A percentile compares a stretch with the other conserved stretches of the same genome.
These are phyloP conservation scores for Phasia obesa DNA, from an alignment of 2,888 invertebrate genomes.

Conservation along the genomic window DNA sequence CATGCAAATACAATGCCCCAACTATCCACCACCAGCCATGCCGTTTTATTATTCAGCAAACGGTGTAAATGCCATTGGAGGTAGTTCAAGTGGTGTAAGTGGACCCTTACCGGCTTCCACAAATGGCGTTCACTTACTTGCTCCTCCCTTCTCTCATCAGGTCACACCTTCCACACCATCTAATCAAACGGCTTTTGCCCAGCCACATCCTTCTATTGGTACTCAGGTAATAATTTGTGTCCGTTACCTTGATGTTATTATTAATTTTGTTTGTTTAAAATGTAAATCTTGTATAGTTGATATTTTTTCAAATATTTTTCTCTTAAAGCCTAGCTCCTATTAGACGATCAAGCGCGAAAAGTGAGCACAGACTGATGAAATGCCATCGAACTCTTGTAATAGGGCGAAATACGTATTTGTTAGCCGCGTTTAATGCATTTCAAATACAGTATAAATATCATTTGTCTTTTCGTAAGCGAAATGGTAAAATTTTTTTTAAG, in stretches of 20 bases:
- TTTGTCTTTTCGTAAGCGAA: no score
- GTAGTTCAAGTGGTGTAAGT: constrained; percentile 30
- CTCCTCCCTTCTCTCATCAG: constrained; percentile 48
- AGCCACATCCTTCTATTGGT: constrained; percentile 55
- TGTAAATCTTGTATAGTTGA: neutral
- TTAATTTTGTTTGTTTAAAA: no score
- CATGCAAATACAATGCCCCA: constrained; percentile 71
- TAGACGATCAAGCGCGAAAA: no score
- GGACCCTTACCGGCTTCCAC: constrained; percentile 57
- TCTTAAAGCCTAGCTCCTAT: no score
- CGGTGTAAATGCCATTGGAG: constrained; percentile 16
- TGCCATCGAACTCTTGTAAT: no score
- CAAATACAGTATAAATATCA: no score
- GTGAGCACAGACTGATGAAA: no score
- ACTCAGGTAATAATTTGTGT: constrained; percentile 55
- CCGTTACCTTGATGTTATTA: neutral
- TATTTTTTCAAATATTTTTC: no score
- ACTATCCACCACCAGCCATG: constrained; percentile 73
- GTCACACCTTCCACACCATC: constrained; percentile 51
- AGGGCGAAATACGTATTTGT: no score
- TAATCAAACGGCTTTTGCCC: constrained; percentile 49
- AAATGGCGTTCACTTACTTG: constrained; percentile 52
- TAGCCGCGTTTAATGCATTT: no score
- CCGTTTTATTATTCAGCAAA: constrained; percentile 72
- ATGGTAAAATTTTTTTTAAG: no score